These are phyloP conservation scores for Salvator merianae DNA, from an alignment of 2,113 vertebrate species.

Conservation along the genomic window DNA sequence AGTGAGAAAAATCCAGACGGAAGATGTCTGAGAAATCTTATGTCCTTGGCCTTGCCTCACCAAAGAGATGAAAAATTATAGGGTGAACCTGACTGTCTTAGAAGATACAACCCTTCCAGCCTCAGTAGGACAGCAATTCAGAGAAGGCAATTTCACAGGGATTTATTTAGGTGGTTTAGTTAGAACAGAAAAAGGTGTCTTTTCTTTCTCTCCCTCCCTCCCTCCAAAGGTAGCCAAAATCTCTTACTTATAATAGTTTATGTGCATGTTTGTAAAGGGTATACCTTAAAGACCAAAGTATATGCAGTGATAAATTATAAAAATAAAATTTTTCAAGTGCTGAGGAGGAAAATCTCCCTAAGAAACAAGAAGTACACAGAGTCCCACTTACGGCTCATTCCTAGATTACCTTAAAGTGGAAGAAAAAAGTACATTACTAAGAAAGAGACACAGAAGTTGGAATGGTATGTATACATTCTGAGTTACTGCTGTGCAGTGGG, in stretches of 20 bases:
- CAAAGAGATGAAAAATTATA: not conserved
- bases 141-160: slow-evolving; percentile 24
- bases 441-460: too few species aligned
- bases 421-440: too few species aligned
- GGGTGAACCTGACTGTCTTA: slow-evolving; percentile 8
- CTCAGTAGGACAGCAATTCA: slow-evolving; percentile 13
- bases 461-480: too few species aligned
- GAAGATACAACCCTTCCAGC: slow-evolving; percentile 12
- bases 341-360: not conserved
- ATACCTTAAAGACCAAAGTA: not conserved
- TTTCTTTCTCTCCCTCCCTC: too few species aligned
- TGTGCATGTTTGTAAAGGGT: not conserved
- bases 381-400: not conserved
- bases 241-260: not conserved
- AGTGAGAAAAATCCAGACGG: slow-evolving; percentile 37
- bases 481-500: too few species aligned
- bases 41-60: slow-evolving; percentile 18
- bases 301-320: not conserved
- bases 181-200: not conserved
- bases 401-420: not conserved
- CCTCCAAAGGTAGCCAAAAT: too few species aligned
- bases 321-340: not conserved
- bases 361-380: not conserved
- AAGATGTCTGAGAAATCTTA: slow-evolving; percentile 21
- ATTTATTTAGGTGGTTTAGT: slow-evolving; percentile 7